Conservation (phyloP, 2,888 invertebrate genomes). For the Drosophila buzzatii region DNA sequence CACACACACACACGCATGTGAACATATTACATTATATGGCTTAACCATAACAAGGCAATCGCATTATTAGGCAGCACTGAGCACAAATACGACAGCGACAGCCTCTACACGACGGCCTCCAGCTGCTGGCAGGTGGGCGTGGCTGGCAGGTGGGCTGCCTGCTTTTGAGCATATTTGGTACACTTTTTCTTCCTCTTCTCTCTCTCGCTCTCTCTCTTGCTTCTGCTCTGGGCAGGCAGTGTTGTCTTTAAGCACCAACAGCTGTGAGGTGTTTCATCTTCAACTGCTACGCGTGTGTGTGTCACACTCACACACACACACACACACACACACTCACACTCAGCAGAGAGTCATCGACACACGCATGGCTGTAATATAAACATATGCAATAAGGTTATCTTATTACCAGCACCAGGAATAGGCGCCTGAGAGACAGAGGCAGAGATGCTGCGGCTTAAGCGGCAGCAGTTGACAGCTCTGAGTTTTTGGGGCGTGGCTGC, state of each 20-base stretch:
- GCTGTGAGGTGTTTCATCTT: constrained; percentile 57
- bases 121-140: constrained; percentile 17
- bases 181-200: neutral
- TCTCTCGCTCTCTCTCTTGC: neutral
- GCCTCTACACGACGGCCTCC: neutral
- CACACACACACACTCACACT: no score
- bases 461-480: constrained; percentile 46
- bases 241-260: constrained; percentile 57
- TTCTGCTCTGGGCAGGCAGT: constrained; percentile 10
- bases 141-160: constrained; percentile 36
- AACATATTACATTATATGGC: constrained; percentile 79
- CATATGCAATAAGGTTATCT: constrained; percentile 80
- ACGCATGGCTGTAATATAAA: constrained; percentile 69
- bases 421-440: constrained; percentile 3
- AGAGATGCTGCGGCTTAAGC: neutral
- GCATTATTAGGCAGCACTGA: constrained; percentile 75
- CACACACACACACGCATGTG: constrained; percentile 8
- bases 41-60: constrained; percentile 80
- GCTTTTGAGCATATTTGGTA: constrained; percentile 25
- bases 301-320: constrained; percentile 15
- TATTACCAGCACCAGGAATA: constrained; percentile 62
- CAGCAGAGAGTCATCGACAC: constrained; percentile 4
- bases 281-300: constrained; percentile 23
- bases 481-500: neutral
- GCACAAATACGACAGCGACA: constrained; percentile 59